Conservation (phyloP, 2,113 vertebrate species). For the Notarius quadriscutis region DNA sequence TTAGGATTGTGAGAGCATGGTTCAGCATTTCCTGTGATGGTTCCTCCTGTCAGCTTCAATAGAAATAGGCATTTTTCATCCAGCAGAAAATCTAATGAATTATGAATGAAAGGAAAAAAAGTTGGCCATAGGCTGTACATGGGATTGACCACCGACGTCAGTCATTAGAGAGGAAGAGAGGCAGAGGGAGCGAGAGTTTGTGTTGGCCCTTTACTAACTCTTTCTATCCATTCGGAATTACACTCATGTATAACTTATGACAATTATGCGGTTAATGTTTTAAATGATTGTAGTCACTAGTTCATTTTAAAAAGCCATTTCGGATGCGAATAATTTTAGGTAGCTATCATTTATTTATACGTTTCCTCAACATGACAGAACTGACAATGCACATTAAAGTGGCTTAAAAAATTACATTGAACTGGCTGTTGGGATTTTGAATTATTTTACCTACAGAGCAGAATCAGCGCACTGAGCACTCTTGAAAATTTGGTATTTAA, state of each 20-base stretch:
- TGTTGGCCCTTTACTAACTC: neutral
- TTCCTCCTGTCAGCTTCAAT: slow-evolving; percentile 49
- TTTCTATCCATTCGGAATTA: slow-evolving; percentile 30
- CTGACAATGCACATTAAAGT: slow-evolving; percentile 3
- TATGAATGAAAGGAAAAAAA: slow-evolving; percentile 44
- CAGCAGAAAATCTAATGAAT: slow-evolving; percentile 40
- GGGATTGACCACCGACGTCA: neutral
- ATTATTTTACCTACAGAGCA: neutral
- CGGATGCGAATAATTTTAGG: neutral
- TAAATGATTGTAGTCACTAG: neutral
- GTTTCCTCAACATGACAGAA: neutral
- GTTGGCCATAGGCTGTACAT: neutral
- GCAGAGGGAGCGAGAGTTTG: neutral
- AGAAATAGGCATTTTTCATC: slow-evolving; percentile 56
- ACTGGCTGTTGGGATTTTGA: neutral
- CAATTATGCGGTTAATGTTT: slow-evolving; percentile 16
- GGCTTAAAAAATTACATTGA: neutral
- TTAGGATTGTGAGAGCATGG: slow-evolving; percentile 50
- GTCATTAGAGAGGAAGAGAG: slow-evolving; percentile 2
- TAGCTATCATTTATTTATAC: slow-evolving; percentile 9
- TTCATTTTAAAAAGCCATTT: neutral
- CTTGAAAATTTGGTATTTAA: neutral
- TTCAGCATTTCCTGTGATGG: slow-evolving; percentile 51
- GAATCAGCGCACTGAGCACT: neutral
- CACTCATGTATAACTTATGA: slow-evolving; percentile 42